Conservation (phyloP, 2,888 invertebrate genomes). For the Caenorhabditis auriculariae region DNA sequence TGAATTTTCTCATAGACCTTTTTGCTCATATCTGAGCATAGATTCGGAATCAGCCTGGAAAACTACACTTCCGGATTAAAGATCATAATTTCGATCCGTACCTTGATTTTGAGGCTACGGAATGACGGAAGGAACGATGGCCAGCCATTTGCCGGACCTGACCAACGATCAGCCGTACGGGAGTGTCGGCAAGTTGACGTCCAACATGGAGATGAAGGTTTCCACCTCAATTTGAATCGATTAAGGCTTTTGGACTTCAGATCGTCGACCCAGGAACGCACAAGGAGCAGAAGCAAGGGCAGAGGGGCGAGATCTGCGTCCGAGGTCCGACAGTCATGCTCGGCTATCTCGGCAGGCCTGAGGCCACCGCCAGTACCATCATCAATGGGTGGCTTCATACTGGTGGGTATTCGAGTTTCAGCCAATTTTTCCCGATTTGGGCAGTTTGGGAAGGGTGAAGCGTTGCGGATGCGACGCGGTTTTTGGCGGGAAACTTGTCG, state of each 20-base stretch:
- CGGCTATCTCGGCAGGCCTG: constrained; percentile 75
- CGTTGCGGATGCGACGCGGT: neutral
- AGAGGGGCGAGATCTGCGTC: constrained; percentile 76
- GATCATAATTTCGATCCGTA: too few species aligned
- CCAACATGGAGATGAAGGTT: constrained; percentile 73
- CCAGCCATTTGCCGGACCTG: constrained; percentile 65
- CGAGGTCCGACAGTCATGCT: constrained; percentile 81
- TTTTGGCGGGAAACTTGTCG: too few species aligned
- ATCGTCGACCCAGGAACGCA: constrained; percentile 33
- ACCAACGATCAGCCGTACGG: constrained; percentile 70
- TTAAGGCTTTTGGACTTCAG: constrained; percentile 2
- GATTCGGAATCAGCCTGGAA: too few species aligned
- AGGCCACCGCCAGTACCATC: constrained; percentile 73
- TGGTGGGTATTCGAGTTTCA: too few species aligned
- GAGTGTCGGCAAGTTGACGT: constrained; percentile 73
- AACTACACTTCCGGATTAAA: neutral
- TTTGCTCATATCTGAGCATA: too few species aligned
- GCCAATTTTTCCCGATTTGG: too few species aligned
- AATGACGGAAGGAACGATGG: constrained; percentile 76
- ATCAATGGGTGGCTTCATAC: constrained; percentile 81
- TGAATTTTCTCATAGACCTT: too few species aligned
- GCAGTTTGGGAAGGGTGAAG: neutral
- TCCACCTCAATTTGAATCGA: neutral
- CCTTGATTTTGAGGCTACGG: constrained; percentile 72
- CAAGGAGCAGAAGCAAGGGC: constrained; percentile 66